Evolutionary conservation across 1,140 invertebrate species (phyloP).

Genomic region (Diachasma alloeum): DNA sequence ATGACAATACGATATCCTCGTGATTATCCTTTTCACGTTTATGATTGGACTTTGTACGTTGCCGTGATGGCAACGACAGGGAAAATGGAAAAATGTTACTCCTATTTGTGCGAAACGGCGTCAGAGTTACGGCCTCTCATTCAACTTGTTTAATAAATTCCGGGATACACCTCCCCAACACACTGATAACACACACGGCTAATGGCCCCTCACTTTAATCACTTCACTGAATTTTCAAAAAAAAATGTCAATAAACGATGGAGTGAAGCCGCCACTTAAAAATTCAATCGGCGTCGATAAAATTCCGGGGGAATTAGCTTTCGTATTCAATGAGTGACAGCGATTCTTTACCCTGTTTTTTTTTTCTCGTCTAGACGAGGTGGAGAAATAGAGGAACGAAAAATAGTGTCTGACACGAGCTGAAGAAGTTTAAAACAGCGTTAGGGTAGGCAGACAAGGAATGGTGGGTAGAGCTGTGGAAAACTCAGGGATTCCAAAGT

Average conservation of each 20-base stretch:
- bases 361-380: not conserved
- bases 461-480: conserved; percentile 15
- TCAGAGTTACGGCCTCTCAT: conserved; percentile 43
- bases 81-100: conserved; percentile 36
- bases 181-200: not conserved
- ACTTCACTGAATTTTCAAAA: not conserved
- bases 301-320: not conserved
- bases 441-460: not conserved
- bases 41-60: conserved; percentile 19
- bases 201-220: not conserved
- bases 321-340: not conserved
- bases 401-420: not conserved
- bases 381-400: not conserved
- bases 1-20: conserved; percentile 31
- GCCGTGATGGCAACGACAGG: conserved; percentile 19
- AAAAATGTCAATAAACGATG: not conserved
- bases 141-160: not conserved
- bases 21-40: conserved; percentile 17
- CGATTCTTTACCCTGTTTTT: not conserved
- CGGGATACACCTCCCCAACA: not conserved
- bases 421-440: conserved; percentile 7
- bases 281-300: not conserved
- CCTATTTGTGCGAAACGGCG: conserved; percentile 38
- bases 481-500: conserved; percentile 38
- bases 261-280: not conserved